Evolutionary conservation across 2,797 vertebrate genomes (phyloP).

Genomic region (Schizothorax lantsangensis): DNA sequence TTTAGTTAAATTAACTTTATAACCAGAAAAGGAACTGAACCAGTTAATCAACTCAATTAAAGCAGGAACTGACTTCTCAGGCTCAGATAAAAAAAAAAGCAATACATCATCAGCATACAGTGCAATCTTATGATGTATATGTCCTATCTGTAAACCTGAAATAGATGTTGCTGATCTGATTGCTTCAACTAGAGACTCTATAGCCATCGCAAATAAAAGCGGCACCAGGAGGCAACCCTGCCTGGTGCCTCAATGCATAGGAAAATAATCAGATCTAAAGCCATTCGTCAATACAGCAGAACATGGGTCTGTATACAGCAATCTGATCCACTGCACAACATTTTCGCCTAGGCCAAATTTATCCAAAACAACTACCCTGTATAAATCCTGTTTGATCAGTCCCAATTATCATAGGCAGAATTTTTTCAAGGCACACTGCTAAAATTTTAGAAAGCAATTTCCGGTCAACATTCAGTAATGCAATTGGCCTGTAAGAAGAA

Average conservation of each 20-base stretch:
- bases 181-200: neutral
- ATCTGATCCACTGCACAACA: neutral
- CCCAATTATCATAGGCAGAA: neutral
- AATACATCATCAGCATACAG: neutral
- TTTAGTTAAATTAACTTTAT: neutral
- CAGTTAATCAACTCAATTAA: too few relatives aligned
- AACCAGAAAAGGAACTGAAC: constrained; percentile 3
- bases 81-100: too few relatives aligned
- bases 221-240: neutral
- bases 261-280: neutral
- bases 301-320: neutral
- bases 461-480: neutral
- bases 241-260: neutral
- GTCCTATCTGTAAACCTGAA: neutral
- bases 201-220: neutral
- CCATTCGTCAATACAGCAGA: neutral
- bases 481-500: neutral
- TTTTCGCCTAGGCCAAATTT: neutral
- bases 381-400: neutral
- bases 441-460: neutral
- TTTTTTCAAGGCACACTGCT: neutral
- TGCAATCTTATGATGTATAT: constrained; percentile 1
- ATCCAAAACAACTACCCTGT: neutral
- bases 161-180: neutral
- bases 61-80: too few relatives aligned